A percentile compares a stretch with the other conserved stretches of the same genome.
Conservation (phyloP, 1,140 invertebrate genomes). For the Drosophila grimshawi region DNA sequence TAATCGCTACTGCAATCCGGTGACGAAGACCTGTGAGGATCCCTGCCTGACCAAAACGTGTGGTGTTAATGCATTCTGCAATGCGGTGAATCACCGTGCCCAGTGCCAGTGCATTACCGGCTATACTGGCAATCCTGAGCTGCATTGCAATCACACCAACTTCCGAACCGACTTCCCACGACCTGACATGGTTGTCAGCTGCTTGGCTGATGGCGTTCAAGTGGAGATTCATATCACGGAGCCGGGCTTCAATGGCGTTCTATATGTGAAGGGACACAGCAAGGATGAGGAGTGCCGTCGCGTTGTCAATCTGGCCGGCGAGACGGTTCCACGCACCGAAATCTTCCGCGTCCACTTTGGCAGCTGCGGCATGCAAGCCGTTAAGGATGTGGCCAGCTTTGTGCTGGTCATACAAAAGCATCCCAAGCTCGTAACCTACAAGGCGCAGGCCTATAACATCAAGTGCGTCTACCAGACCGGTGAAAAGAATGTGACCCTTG, state of each 20-base stretch:
- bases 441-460: constrained; percentile 97
- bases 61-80: constrained; percentile 91
- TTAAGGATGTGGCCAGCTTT: constrained; percentile 96
- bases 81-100: constrained; percentile 91
- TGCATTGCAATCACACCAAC: constrained; percentile 87
- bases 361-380: constrained; percentile 94
- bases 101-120: constrained; percentile 92
- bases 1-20: constrained; percentile 89
- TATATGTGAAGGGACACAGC: constrained; percentile 97
- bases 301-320: constrained; percentile 89
- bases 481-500: constrained; percentile 96
- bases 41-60: constrained; percentile 90
- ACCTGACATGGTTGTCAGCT: constrained; percentile 94
- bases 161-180: constrained; percentile 92
- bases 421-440: constrained; percentile 97
- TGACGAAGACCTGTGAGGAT: constrained; percentile 90
- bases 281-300: constrained; percentile 95
- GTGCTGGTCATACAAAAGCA: constrained; percentile 97
- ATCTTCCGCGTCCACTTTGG: constrained; percentile 97
- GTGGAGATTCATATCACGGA: constrained; percentile 92
- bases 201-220: constrained; percentile 95
- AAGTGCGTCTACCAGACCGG: constrained; percentile 97
- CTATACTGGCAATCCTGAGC: constrained; percentile 93
- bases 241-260: constrained; percentile 94
- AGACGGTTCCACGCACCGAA: constrained; percentile 89